Evolutionary conservation across 2,797 vertebrate species (phyloP).

Genomic region (Cossypha heuglini): DNA sequence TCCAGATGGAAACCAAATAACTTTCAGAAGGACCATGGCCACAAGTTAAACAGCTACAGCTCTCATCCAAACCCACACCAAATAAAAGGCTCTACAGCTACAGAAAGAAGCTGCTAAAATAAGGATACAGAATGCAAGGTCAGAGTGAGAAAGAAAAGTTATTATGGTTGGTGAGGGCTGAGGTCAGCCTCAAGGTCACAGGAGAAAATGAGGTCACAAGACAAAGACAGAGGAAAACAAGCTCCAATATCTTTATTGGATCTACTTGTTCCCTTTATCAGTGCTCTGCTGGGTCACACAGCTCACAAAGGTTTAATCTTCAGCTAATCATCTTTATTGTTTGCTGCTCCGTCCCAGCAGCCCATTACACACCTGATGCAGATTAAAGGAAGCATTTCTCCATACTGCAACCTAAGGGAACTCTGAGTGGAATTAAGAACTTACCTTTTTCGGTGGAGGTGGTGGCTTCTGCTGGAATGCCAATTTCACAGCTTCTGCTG

Average conservation of each 20-base stretch:
- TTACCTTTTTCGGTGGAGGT: constrained; percentile 95
- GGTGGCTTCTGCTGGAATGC: constrained; percentile 96
- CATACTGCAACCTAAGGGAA: not conserved
- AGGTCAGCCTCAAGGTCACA: not conserved
- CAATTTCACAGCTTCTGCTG: constrained; percentile 93
- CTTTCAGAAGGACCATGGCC: not conserved
- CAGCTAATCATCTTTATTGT: not conserved
- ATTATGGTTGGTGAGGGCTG: rapidly evolving
- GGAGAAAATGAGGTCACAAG: not conserved
- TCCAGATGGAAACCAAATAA: not conserved
- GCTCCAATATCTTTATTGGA: not conserved
- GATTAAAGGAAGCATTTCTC: not conserved
- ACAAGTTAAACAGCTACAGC: not conserved
- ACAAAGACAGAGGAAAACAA: not conserved
- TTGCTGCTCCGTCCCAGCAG: not conserved
- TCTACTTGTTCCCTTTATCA: not conserved
- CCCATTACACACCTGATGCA: not conserved
- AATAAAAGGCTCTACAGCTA: not conserved
- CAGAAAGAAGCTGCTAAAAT: not conserved
- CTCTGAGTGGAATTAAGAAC: no score
- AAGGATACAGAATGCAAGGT: not conserved
- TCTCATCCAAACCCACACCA: not conserved
- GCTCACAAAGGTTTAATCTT: not conserved
- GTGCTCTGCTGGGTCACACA: not conserved
- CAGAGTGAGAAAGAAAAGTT: not conserved